Base-by-base conservation (phyloP, 53 echinoderm and acorn worm species). In the Crossaster papposus region DNA sequence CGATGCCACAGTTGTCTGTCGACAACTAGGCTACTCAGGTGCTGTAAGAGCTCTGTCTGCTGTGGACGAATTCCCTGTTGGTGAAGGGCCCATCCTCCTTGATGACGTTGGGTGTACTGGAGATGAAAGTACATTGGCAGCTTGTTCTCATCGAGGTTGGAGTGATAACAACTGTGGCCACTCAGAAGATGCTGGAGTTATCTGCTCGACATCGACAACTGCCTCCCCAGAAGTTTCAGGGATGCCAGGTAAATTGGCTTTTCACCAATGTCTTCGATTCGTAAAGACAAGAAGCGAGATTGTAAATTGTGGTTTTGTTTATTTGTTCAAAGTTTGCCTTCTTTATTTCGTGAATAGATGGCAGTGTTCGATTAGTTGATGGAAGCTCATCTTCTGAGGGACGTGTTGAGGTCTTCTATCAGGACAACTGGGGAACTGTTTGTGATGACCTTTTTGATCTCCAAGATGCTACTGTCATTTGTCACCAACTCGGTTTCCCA, bases 1-100 rank as follows among this genome's bases (percentile, higher is more conserved):
- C 54, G 82, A 90, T 73, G 90, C 80, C 30, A 82, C 15, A 26
- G 90, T 90, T 11, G 82, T 82, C 58, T 90, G 90, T 73, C 54
- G 58, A 17, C 82, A 82, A 58, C 64, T 90, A 12, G 90, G 90
- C 72, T 83, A 26, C 72, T 14, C 71, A 23, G 51, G 28, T 51
- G 83, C 83, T 28, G 63, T 34, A 2, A 30, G 55, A 9, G 81
- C 63, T 35, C 8, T 81, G 15, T 35, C 64, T 34, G 81, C 63
- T 17, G 30, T 22, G 6, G 35, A 23, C 8, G 36, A 64, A 81
- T 81, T 81, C 36, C 1, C 36, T 29, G 32, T 26, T n/a, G 81
- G 81, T 5, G 65, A 36, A 1, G 89, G 72, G 20, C 38, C 64
- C 17, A 89, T 89, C 15, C 65, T 62, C 2, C 51, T 89, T 13